phyloP scores from a whole-genome alignment of 2,113 vertebrate genomes.

The Delphinus delphis region DNA sequence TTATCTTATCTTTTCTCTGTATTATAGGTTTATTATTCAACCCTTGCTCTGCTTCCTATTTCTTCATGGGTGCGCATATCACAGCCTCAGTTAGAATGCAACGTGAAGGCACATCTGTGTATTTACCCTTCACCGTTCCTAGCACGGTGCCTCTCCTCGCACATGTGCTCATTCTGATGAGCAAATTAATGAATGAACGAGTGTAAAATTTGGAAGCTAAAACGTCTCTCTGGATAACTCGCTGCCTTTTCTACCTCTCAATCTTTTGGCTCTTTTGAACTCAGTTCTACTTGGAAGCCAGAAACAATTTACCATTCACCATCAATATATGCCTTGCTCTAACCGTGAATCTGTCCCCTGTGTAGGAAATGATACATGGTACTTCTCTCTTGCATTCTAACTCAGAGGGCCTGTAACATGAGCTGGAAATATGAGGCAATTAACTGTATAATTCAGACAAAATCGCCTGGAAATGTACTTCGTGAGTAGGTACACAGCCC shows the following conservation, averaged over 20 bases:
- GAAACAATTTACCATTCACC: constrained; percentile 7
- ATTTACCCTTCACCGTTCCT: not conserved
- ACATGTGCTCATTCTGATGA: not conserved
- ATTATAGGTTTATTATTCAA: not conserved
- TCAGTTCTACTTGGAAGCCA: not conserved
- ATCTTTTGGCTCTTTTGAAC: not conserved
- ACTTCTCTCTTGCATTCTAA: not conserved
- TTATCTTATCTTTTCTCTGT: not conserved
- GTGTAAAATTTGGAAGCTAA: not conserved
- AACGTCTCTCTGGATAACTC: not conserved
- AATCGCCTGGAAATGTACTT: constrained; percentile 66
- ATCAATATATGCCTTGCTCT: not conserved
- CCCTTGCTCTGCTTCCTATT: not conserved
- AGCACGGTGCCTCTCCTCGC: not conserved
- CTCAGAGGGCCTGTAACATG: constrained; percentile 40
- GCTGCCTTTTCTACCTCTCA: not conserved
- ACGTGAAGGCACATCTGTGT: not conserved
- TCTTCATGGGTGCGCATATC: not conserved
- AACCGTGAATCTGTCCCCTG: not conserved
- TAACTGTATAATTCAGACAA: constrained; percentile 68
- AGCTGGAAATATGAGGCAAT: constrained; percentile 68
- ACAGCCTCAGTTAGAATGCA: not conserved
- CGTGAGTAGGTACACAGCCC: constrained; percentile 49
- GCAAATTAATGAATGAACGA: not conserved
- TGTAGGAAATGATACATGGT: constrained; percentile 15